A percentile compares a stretch with the other conserved stretches of the same genome.
Conservation (phyloP, 2,888 invertebrate genomes). For the Invenusta paracnida region DNA sequence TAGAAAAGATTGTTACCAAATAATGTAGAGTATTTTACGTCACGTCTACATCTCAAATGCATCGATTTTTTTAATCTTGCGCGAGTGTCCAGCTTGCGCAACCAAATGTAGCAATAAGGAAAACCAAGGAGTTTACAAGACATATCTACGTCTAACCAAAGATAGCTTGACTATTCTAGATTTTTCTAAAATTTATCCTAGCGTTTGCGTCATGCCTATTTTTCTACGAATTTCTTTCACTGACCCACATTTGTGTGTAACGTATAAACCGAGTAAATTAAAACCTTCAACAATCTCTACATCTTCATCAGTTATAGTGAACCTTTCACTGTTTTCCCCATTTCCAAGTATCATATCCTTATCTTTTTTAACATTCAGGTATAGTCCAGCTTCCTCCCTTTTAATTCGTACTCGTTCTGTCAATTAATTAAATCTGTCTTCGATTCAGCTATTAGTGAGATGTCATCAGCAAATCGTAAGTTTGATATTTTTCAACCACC, state of each 20-base stretch:
- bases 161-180: not conserved
- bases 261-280: not conserved
- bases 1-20: not conserved
- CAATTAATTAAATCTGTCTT: not conserved
- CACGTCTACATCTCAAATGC: not conserved
- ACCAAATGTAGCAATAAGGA: not conserved
- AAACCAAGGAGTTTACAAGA: not conserved
- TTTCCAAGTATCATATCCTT: not conserved
- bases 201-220: not conserved
- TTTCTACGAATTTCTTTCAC: not conserved
- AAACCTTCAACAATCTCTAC: not conserved
- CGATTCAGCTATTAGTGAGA: not conserved
- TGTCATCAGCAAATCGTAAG: not conserved
- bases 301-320: not conserved
- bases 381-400: not conserved
- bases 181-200: not conserved
- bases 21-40: not conserved
- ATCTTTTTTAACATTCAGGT: not conserved
- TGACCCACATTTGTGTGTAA: not conserved
- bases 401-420: not conserved
- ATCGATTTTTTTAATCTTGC: not conserved
- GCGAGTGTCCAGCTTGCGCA: not conserved
- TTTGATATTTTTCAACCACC: not conserved
- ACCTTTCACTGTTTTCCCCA: not conserved
- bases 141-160: not conserved